Base-by-base conservation (phyloP, 2,888 invertebrate genomes). In the Idaea dimidiata region DNA sequence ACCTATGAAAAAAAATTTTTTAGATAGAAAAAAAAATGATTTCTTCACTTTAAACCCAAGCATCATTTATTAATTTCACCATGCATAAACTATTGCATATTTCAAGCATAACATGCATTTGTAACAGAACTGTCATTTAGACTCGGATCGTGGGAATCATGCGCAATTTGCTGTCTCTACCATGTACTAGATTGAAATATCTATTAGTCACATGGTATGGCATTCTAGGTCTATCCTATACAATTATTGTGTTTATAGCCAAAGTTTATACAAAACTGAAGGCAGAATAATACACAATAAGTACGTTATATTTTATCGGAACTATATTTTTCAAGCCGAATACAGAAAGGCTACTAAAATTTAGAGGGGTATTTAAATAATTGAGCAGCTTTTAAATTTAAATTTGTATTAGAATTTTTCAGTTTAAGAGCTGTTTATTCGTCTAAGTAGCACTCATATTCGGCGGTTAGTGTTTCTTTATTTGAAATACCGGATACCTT, bases 151-250 rank as follows among this genome's bases (percentile, higher is more conserved):
- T 72, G 72, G 64, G 72, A 72, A 72, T 62, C 60, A 43, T 43
- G 43, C 14, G 43, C 67, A 66, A 63, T 66, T 68, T 66, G 69
- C 70, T 66, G 73, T 79, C 73, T 72, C 68, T 70, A 68, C 69
- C 59, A 60, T 74, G 67, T 63, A 66, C 16, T 59, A 56, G 10
- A 56, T 18, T 56, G 56, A 65, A 72, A 57, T 59, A 16, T n/a
- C 32, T 24, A 43, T 56, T 17, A n/a, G 18, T 16, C 53, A 59
- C 24, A 32, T 57, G 33, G 33, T 17, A 62, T 54, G 17, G 14
- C 56, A 56, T 56, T 56, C 56, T 17, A 14, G 43, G 7, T 43
- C 43, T 43, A 43, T 14, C 8, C 8, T 43, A 8, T 8, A 7
- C 14, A 8, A 10, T 8, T 14, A 10, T 14, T 10, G 14, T 14